Conservation (phyloP, 2,797 vertebrate genomes). For the Anableps anableps region DNA sequence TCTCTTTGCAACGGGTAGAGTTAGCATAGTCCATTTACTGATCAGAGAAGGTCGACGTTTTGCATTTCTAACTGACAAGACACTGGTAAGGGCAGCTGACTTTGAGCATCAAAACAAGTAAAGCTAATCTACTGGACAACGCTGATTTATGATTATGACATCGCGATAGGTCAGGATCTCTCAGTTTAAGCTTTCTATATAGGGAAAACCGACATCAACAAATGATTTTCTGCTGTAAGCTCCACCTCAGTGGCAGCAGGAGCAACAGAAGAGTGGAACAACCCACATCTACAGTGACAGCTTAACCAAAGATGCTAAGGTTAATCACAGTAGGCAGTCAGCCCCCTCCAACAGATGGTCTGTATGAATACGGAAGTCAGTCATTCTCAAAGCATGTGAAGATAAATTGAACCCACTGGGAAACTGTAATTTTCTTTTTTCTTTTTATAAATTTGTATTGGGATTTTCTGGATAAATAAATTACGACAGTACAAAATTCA, state of each 20-base stretch:
- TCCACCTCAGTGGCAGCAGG: background rate
- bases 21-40: no score
- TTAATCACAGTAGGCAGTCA: constrained; percentile 7
- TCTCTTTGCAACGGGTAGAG: no score
- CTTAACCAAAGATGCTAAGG: constrained; percentile 9
- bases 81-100: background rate
- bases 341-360: constrained; percentile 14
- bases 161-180: background rate
- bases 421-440: background rate
- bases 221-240: background rate
- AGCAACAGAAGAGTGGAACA: background rate
- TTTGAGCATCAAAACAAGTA: background rate
- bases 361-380: constrained; percentile 4
- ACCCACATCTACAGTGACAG: background rate
- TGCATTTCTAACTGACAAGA: no score
- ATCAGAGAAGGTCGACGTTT: no score
- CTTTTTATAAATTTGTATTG: background rate
- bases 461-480: background rate
- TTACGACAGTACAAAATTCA: background rate
- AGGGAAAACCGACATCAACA: background rate
- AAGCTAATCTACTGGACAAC: no score
- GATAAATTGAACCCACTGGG: background rate
- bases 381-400: background rate
- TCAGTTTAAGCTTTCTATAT: background rate
- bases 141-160: background rate